Base-by-base conservation (phyloP, 1,140 invertebrate species). In the Lysiphlebus fabarum region DNA sequence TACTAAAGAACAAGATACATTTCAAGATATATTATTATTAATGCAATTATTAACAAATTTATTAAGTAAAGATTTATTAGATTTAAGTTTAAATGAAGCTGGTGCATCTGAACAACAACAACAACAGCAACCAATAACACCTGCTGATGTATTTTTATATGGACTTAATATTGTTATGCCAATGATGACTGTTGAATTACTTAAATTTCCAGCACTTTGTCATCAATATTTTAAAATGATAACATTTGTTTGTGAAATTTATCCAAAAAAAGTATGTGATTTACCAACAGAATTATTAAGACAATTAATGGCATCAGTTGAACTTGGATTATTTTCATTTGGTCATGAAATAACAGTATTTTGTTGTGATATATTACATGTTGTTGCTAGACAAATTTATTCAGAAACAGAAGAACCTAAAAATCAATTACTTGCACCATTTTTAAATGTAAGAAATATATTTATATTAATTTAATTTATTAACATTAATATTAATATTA, bases 81-180 rank as follows among this genome's bases (percentile, higher is more conserved):
- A 87, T 72, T 81, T 88, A 45, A 78, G 77, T 61, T 63, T 60
- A 40, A 50, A 61, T 10, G 55, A 64, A 33, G 64, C 37, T 17
- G 8, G 56, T 37, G 49, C 43, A 37, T 49, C 47, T 26, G 1
- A 26, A 38, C 42, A 62, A 38, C 36, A 43, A 51, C 41, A 10
- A 34, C 40, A 61, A 36, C 17, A 26, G 17, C 33, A 51, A 11
- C 58, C 70, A n/a, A 70, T 84, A 11, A 81, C 77, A 10, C 82
- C 84, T 5, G 82, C 81, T 3, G 84, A 88, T 70, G 86, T 91
- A 26, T 87, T 85, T 65, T 67, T 91, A 4, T 85, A 83, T 73
- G 89, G 89, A 33, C 75, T 92, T 0, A 85, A 84, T 67, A 86
- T 88, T 51, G 79, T 92, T 51, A 86, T 91, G 80, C 89, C 90